phyloP scores from a whole-genome alignment of 2,888 invertebrate genomes.

The Drosophila limbata region DNA sequence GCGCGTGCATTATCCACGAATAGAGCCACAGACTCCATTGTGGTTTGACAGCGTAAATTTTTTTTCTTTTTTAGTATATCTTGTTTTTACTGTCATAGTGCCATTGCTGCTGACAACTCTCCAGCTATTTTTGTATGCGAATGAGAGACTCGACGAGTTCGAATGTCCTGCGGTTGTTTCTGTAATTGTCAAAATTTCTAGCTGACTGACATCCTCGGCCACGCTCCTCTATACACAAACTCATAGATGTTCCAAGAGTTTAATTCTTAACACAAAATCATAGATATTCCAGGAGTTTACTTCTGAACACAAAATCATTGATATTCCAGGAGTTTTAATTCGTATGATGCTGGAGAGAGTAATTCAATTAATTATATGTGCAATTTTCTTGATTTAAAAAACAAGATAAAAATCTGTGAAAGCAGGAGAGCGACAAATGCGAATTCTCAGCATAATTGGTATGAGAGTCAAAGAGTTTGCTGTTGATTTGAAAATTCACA shows the following conservation, averaged over 20 bases:
- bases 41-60: constrained; percentile 56
- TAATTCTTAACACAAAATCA: not conserved
- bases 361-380: not conserved
- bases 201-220: constrained; percentile 9
- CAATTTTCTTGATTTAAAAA: not conserved
- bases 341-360: constrained; percentile 2
- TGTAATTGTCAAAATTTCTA: constrained; percentile 45
- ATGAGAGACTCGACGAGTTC: constrained; percentile 20
- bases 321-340: not conserved
- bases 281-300: not conserved
- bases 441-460: not conserved
- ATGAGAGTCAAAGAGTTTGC: not conserved
- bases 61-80: constrained; percentile 24
- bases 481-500: constrained; percentile 2
- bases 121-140: constrained; percentile 46
- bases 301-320: not conserved
- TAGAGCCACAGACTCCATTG: constrained; percentile 59
- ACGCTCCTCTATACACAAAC: not conserved
- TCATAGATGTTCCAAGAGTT: not conserved
- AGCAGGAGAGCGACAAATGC: not conserved
- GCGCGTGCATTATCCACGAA: constrained; percentile 42
- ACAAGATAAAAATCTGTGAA: not conserved
- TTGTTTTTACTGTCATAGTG: constrained; percentile 4
- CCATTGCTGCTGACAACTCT: constrained; percentile 46
- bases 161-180: constrained; percentile 48